Percentiles rank a stretch among this genome's conserved stretches.
Conservation (phyloP, 2,113 vertebrate species). For the Rhadina sibilatrix region DNA sequence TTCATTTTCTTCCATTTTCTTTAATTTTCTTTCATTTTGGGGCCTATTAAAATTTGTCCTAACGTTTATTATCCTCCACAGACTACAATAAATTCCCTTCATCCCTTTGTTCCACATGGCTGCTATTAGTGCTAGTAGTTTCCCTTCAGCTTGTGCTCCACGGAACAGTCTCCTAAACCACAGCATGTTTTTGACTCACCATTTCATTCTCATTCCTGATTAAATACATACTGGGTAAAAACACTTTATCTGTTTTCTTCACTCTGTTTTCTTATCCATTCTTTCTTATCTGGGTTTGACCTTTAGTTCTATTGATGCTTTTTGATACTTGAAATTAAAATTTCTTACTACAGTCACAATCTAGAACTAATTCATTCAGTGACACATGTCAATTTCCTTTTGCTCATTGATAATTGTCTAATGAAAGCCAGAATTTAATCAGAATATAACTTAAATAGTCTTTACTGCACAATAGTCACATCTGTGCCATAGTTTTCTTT, state of each 20-base stretch:
- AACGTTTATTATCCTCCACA: constrained; percentile 9
- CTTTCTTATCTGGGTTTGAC: not conserved
- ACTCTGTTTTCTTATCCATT: not conserved
- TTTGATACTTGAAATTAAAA: not conserved
- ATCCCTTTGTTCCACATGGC: not conserved
- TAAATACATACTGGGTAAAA: not conserved
- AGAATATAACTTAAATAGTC: not conserved
- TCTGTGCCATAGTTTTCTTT: not conserved
- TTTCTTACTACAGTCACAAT: not conserved
- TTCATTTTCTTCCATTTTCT: constrained; percentile 16
- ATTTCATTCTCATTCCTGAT: not conserved
- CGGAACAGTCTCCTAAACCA: not conserved
- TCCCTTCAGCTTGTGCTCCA: not conserved
- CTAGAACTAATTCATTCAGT: not conserved
- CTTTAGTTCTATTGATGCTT: not conserved
- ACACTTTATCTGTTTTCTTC: not conserved
- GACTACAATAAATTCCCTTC: not conserved
- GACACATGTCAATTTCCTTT: not conserved
- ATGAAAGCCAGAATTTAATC: not conserved
- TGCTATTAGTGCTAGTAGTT: not conserved
- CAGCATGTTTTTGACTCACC: not conserved
- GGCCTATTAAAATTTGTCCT: constrained; percentile 9
- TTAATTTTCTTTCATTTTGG: constrained; percentile 23
- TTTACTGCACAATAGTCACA: not conserved
- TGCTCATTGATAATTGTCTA: not conserved